Evolutionary conservation across 1,140 invertebrate species (phyloP).

Genomic region (Pseudomyrmex gracilis): DNA sequence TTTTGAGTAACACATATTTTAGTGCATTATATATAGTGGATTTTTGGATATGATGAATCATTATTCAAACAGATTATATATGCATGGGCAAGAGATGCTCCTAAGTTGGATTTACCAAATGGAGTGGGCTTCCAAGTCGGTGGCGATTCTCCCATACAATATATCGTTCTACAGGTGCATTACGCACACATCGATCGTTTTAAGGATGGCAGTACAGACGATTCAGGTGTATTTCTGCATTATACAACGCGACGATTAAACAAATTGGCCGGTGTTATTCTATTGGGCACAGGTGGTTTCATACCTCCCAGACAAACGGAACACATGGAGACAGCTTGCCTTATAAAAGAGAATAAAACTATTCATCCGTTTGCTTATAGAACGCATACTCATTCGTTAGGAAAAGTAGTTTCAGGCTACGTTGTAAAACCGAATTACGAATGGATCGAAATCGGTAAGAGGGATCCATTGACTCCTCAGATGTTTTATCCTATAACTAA

Average conservation of each 20-base stretch:
- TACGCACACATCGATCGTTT: constrained; percentile 92
- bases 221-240: constrained; percentile 92
- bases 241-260: constrained; percentile 90
- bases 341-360: constrained; percentile 91
- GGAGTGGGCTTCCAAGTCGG: constrained; percentile 94
- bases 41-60: neutral
- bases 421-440: constrained; percentile 89
- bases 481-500: constrained; percentile 97
- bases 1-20: neutral
- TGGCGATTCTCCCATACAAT: constrained; percentile 89
- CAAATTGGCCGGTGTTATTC: constrained; percentile 94
- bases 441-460: constrained; percentile 95
- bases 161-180: constrained; percentile 97
- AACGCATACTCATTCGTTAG: constrained; percentile 96
- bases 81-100: constrained; percentile 98
- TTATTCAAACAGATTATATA: constrained; percentile 92
- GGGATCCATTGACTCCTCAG: constrained; percentile 96
- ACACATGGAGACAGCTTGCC: constrained; percentile 95
- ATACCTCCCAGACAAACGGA: constrained; percentile 91
- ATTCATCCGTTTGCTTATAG: constrained; percentile 98
- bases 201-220: constrained; percentile 91
- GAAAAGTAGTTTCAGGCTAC: constrained; percentile 95
- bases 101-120: constrained; percentile 92
- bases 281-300: constrained; percentile 93
- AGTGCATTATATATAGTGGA: no score